Evolutionary conservation across 2,888 invertebrate genomes (phyloP).

Genomic region (Drosophila barbarae): DNA sequence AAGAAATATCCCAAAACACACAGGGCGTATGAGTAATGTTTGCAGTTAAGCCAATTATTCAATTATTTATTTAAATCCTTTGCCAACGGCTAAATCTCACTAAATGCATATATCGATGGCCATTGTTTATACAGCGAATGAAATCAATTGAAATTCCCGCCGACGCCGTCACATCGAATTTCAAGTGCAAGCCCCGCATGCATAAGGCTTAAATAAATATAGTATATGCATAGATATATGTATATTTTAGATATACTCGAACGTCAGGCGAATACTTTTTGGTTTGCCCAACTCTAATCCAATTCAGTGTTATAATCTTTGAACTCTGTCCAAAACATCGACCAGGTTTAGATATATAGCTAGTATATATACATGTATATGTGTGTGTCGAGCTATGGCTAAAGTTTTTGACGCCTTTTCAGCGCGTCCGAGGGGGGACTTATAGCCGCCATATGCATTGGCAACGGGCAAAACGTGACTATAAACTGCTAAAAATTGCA

Average conservation of each 20-base stretch:
- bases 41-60: conserved; percentile 36
- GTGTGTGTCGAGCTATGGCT: conserved; percentile 12
- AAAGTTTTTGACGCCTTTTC: conserved; percentile 48
- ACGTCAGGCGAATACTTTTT: conserved; percentile 7
- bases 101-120: conserved; percentile 38
- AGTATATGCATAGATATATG: background rate
- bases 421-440: conserved; percentile 16
- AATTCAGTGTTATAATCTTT: conserved; percentile 47
- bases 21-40: conserved; percentile 27
- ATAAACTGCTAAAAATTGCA: conserved; percentile 61
- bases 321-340: conserved; percentile 32
- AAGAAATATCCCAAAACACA: background rate
- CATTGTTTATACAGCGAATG: conserved; percentile 32
- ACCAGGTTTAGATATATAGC: conserved; percentile 9
- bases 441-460: conserved; percentile 47
- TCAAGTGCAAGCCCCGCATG: conserved; percentile 30
- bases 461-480: conserved; percentile 58
- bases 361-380: background rate
- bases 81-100: conserved; percentile 35
- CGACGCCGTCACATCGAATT: conserved; percentile 9
- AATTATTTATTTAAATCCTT: conserved; percentile 40
- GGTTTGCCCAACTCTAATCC: conserved; percentile 38
- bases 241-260: background rate
- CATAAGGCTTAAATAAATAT: conserved; percentile 21
- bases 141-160: conserved; percentile 30